Evolutionary conservation across 2,113 vertebrate species (phyloP).

Genomic region (Cyprichromis sp.): DNA sequence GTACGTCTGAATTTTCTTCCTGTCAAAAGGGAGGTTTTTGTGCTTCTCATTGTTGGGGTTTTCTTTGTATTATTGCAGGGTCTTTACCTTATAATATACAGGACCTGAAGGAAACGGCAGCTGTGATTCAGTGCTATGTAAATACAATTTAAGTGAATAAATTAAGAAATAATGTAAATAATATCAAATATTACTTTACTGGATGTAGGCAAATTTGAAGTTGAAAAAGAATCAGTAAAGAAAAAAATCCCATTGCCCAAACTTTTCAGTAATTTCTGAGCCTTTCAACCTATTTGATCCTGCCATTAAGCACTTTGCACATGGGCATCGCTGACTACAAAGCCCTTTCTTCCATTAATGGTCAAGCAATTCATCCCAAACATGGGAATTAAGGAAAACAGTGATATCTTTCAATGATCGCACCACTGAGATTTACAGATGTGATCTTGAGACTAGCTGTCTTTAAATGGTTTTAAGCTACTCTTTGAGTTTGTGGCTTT

Average conservation of each 20-base stretch:
- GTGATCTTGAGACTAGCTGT: not conserved
- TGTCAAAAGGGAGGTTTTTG: not conserved
- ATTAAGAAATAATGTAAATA: not conserved
- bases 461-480: not conserved
- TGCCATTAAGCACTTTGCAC: not conserved
- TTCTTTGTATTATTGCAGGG: not conserved
- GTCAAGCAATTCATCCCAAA: not conserved
- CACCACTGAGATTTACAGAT: not conserved
- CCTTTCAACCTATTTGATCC: not conserved
- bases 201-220: not conserved
- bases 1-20: not conserved
- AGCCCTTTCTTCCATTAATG: not conserved
- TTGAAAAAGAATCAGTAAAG: not conserved
- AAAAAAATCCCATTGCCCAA: not conserved
- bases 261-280: not conserved
- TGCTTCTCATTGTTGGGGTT: not conserved
- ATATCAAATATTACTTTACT: not conserved
- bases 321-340: not conserved
- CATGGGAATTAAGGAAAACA: not conserved
- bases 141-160: not conserved
- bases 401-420: not conserved
- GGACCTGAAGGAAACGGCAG: not conserved
- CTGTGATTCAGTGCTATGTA: not conserved
- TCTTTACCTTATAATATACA: not conserved
- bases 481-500: not conserved